Conservation (phyloP, 2,888 invertebrate species). For the Rhagonycha lutea region DNA sequence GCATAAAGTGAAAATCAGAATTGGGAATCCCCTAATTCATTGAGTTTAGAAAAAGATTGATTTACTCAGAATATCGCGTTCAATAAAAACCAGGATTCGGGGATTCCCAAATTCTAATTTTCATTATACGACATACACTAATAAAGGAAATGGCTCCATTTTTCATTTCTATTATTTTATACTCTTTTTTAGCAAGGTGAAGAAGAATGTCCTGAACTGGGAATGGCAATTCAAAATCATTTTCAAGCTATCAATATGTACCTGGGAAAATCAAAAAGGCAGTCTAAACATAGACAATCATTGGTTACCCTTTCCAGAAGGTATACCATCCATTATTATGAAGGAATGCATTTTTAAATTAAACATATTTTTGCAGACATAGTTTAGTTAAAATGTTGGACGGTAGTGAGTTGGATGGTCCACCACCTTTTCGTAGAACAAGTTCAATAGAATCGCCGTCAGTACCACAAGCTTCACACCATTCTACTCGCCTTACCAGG, state of each 20-base stretch:
- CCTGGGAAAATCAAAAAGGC: slow-evolving; percentile 69
- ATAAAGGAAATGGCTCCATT: too few species aligned
- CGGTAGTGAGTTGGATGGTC: slow-evolving; percentile 70
- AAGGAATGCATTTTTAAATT: not conserved
- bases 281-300: slow-evolving; percentile 83
- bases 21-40: not conserved
- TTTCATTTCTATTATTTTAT: slow-evolving; percentile 1
- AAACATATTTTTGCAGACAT: slow-evolving; percentile 58
- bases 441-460: slow-evolving; percentile 48
- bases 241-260: slow-evolving; percentile 85
- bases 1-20: too few species aligned
- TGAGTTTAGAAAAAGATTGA: too few species aligned
- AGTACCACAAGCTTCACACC: slow-evolving; percentile 41
- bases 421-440: slow-evolving; percentile 68
- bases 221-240: slow-evolving; percentile 85
- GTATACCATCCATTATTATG: slow-evolving; percentile 48
- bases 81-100: too few species aligned
- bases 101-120: too few species aligned
- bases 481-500: slow-evolving; percentile 62
- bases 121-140: too few species aligned
- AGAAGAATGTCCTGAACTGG: slow-evolving; percentile 84
- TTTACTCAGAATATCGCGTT: too few species aligned
- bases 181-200: slow-evolving; percentile 69
- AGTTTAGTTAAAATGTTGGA: slow-evolving; percentile 81
- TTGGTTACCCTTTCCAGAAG: slow-evolving; percentile 80